Conservation (phyloP, 2,888 invertebrate genomes). For the Sinelater perroti region DNA sequence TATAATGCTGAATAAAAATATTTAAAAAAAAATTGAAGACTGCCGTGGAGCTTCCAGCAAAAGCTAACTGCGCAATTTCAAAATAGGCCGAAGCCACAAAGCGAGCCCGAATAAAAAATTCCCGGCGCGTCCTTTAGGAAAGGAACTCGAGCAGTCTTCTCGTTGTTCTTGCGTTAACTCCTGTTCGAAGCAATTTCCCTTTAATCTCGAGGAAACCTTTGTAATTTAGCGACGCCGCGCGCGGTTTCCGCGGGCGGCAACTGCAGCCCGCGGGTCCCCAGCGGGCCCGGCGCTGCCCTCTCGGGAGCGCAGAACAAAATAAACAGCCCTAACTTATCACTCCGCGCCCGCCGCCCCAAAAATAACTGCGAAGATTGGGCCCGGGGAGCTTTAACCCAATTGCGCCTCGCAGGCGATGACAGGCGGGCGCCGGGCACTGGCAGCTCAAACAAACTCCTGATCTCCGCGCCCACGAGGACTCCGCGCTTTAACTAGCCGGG, state of each 20-base stretch:
- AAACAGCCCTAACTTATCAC: conserved; percentile 38
- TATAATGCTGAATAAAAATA: no score
- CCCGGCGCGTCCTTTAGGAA: neutral
- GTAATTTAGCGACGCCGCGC: conserved; percentile 31
- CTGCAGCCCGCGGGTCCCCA: conserved; percentile 22
- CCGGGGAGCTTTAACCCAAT: neutral
- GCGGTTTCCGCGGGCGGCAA: conserved; percentile 31
- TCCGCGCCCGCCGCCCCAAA: conserved; percentile 25
- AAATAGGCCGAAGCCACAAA: neutral
- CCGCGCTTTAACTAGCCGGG: conserved; percentile 9
- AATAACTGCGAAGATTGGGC: conserved; percentile 16
- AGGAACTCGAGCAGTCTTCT: neutral
- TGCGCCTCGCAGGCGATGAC: neutral
- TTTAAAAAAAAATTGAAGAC: no score
- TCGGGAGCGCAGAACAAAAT: conserved; percentile 28
- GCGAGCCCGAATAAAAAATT: neutral
- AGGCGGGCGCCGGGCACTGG: neutral
- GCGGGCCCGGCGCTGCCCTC: conserved; percentile 27
- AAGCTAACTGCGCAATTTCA: neutral
- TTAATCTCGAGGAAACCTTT: conserved; percentile 35
- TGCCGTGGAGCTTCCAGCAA: neutral
- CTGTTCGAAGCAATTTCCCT: conserved; percentile 29
- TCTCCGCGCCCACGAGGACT: conserved; percentile 6
- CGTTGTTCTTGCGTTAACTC: neutral
- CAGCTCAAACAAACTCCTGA: conserved; percentile 6